A percentile compares a stretch with the other conserved stretches of the same genome.
Evolutionary conservation across 2,113 vertebrate species (phyloP).

Genomic region (Orycteropus afer): DNA sequence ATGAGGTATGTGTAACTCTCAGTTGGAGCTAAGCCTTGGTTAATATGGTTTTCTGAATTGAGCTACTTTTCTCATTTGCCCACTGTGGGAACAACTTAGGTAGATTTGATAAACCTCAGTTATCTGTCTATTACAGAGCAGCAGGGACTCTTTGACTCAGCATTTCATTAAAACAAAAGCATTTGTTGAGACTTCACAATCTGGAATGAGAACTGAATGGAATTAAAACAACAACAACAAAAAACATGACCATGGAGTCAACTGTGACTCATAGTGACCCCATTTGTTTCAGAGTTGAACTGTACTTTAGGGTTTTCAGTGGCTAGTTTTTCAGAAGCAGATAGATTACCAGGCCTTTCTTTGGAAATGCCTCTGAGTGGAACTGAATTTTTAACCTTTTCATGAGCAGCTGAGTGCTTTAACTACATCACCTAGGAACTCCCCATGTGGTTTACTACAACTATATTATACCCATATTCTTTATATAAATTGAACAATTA

Average conservation of each 20-base stretch:
- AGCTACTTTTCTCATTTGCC: constrained; percentile 20
- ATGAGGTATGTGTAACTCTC: background rate
- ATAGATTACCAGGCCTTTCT: background rate
- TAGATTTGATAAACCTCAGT: background rate
- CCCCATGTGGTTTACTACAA: background rate
- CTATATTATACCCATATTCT: background rate
- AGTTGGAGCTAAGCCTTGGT: background rate
- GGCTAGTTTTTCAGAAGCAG: background rate
- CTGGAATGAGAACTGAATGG: background rate
- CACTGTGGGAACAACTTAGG: background rate
- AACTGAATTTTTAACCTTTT: background rate
- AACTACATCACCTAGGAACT: background rate
- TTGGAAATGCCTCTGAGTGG: background rate
- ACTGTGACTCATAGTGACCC: background rate
- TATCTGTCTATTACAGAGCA: background rate
- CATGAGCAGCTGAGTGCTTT: background rate
- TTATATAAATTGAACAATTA: background rate
- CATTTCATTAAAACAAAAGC: background rate
- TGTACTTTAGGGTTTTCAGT: background rate
- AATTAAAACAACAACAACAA: background rate
- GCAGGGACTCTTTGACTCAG: background rate
- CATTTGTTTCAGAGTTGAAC: background rate
- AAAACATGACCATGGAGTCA: too few relatives aligned
- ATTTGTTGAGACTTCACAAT: background rate
- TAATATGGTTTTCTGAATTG: background rate